Evolutionary conservation across 2,888 invertebrate species (phyloP), one percentile per base, ranked within the genome.

Genomic region (Leptopilina drosophilae): DNA sequence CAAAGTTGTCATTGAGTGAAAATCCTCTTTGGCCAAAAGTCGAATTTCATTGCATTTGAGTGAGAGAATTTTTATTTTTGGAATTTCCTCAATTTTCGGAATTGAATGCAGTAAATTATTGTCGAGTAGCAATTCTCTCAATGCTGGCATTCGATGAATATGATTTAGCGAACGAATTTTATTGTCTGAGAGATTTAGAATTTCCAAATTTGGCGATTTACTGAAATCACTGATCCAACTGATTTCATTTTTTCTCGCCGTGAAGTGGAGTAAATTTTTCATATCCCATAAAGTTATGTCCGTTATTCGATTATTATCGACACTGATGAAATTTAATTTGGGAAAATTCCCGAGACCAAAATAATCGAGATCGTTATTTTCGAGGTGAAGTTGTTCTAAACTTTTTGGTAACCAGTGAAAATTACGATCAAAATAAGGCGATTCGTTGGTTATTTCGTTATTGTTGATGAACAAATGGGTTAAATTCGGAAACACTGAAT

Each of bases 191-290:
- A 73, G 26, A 73, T 73, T 33, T 33, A 73, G 56, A 9, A 56
- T n/a, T 26, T 40, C 8, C 53, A 73, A 56, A 33, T 56, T n/a
- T 33, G 56, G 73, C 5, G 73, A 73, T 4, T 9, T 11, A 5
- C 73, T 73, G 14, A 73, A 73, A 53, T 73, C 73, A 73, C 73
- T 73, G n/a, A 73, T 4, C 73, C 73, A 73, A 56, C 56, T 73
- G 14, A 73, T 73, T 12, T 73, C n/a, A 14, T 73, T 73, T 4
- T 26, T n/a, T 8, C 1, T 56, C 9, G 33, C 73, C 3, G 73
- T 33, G n/a, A 73, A 73, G 14, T 73, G 56, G 15, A 40, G n/a
- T 5, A 73, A 14, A 56, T 73, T 73, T 56, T 14, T 14, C 26
- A 56, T 56, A 11, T 33, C 15, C 73, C 73, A 56, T 49, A 73